Evolutionary conservation across 2,113 vertebrate species (phyloP), one percentile per base, ranked within the genome.

Genomic region (Scytalopus superciliaris): DNA sequence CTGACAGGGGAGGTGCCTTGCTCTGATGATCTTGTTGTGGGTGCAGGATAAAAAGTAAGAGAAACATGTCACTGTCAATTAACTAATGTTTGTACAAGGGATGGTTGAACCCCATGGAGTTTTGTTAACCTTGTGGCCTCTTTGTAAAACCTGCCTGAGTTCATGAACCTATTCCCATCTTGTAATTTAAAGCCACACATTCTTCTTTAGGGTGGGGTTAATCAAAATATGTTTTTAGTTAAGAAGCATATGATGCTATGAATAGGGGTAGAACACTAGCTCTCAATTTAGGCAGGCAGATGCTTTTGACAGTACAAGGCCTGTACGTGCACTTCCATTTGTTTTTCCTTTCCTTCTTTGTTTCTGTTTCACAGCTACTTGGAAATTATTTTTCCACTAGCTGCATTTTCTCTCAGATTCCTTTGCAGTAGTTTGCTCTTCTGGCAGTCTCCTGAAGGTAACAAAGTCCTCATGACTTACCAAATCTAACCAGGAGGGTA

Each of bases 101-200:
- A 81, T 87, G 35, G 56, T 27, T 93, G 90, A 90, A 76, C 52
- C 40, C 76, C 62, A 5, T 39, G 56, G 93, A 96, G 88, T 96
- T 97, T 96, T 93, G 44, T 90, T 97, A 97, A 97, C 94, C 94
- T 84, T 0, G 0, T 94, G 94, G 76, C 96, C 93, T 84, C 83
- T 90, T 63, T 45, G 35, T 83, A 87, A 89, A 96, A 96, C 76
- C 83, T 92, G 64, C 44, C 40, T 64, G 83, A 94, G 93, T 90
- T 96, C 93, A 94, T 73, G 94, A 96, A 92, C 94, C 24, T 75
- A 55, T 72, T 73, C 53, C 44, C 59, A 47, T 84, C 52, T 74
- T 77, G 88, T 64, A 93, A 95, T 68, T 90, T 87, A 89, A 94
- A 78, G 39, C 55, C 13, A 28, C 19, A n/a, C 72, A 59, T 95